Base-by-base conservation (phyloP, 1,140 invertebrate species). In the Zaprionus africanus region DNA sequence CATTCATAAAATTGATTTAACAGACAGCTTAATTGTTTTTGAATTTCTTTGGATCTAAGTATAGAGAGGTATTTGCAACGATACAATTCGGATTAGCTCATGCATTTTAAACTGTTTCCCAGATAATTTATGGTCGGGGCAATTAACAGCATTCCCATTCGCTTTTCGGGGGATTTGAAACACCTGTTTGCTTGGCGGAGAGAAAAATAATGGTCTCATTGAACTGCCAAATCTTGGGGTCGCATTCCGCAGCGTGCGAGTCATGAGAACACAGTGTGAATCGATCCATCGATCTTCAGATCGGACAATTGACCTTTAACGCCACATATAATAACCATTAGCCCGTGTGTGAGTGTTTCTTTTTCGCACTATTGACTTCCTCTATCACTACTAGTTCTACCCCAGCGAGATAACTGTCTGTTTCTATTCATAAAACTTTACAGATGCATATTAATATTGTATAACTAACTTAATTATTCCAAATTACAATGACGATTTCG, bases 401-500 rank as follows among this genome's bases (percentile, higher is more conserved):
- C 12, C 19, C n/a, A 19, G 46, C 46, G 51, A 56, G 1, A 28
- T 65, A 63, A 58, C 54, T 64, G 53, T 54, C 38, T 5, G 7
- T 34, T 36, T 58, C 31, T 26, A 64, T 65, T 56, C 22, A 36
- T 34, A 36, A 51, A 6, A 12, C 17, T 41, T 65, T 65, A 65
- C 63, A 65, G 51, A 17, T 65, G 62, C 22, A 64, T 65, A 56
- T 56, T 65, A 31, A 38, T 60, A 61, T 61, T 28, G 41, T 61
- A 26, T 36, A 24, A 56, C 19, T 56, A 64, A 12, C 26, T 31
- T 51, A 62, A 41, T 68, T 57, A 59, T 69, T 49, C 24, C 53
- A 49, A 62, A 43, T 74, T 74, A 61, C 56, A 69, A 54, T 66
- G 63, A 66, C 22, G 51, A 59, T 68, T 43, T 60, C 19, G 36